A percentile compares a stretch with the other conserved stretches of the same genome.
Conservation (phyloP, 2,888 invertebrate species). For the Sthenelais limicola region DNA sequence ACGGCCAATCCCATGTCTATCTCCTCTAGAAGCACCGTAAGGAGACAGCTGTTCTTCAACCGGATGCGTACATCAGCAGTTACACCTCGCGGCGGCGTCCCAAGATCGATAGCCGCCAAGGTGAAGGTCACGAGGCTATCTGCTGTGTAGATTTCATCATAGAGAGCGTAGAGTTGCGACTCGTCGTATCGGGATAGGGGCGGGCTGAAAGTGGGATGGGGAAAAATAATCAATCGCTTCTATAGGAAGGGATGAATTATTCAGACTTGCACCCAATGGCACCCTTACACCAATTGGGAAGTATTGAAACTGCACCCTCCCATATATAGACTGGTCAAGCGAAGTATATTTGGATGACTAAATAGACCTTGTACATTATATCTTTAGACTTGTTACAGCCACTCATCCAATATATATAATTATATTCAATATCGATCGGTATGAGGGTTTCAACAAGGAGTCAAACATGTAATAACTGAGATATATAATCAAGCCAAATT, state of each 20-base stretch:
- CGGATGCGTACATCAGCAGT: slow-evolving; percentile 54
- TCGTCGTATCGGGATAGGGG: slow-evolving; percentile 39
- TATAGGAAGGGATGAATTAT: not conserved
- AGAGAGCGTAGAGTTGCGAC: slow-evolving; percentile 46
- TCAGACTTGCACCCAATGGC: too few species aligned
- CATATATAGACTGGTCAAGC: too few species aligned
- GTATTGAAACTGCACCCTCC: too few species aligned
- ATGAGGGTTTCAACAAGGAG: too few species aligned
- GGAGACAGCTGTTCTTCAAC: slow-evolving; percentile 61
- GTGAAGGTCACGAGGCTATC: slow-evolving; percentile 56
- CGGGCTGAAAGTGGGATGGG: slow-evolving; percentile 14
- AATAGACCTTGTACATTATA: too few species aligned
- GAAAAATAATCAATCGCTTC: slow-evolving; percentile 50
- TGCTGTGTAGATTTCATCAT: slow-evolving; percentile 55
- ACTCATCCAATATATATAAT: too few species aligned
- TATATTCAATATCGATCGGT: too few species aligned
- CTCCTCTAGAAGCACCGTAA: slow-evolving; percentile 55
- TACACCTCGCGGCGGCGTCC: slow-evolving; percentile 56
- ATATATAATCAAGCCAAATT: too few species aligned
- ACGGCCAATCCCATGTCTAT: slow-evolving; percentile 54
- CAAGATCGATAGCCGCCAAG: slow-evolving; percentile 59
- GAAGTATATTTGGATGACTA: too few species aligned
- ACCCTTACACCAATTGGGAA: too few species aligned
- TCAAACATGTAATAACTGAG: too few species aligned
- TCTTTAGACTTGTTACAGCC: too few species aligned